Conservation (phyloP, 2,888 invertebrate genomes). For the Megastigmus dorsalis region DNA sequence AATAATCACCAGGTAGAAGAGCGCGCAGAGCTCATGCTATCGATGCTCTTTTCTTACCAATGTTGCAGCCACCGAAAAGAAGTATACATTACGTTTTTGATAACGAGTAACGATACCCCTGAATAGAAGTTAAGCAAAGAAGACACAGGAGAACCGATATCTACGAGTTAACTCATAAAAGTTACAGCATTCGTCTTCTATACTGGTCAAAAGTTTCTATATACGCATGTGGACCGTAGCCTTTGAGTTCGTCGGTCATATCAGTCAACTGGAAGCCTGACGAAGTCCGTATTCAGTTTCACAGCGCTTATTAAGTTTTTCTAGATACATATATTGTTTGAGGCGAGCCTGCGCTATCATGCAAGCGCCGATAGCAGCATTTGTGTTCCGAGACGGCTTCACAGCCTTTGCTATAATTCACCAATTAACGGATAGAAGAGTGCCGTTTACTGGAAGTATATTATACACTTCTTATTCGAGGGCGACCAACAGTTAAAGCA, state of each 20-base stretch:
- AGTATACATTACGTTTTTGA: no score
- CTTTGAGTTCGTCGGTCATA: background rate
- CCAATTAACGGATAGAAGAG: constrained; percentile 19
- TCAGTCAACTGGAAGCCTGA: background rate
- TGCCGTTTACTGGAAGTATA: constrained; percentile 12
- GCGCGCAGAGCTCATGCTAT: no score
- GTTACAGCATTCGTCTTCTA: no score
- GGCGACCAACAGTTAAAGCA: constrained; percentile 5
- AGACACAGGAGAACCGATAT: no score
- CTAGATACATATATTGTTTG: background rate
- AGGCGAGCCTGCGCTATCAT: background rate
- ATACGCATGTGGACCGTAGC: background rate
- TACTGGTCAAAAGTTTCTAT: background rate
- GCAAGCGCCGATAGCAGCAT: background rate
- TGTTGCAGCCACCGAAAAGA: no score
- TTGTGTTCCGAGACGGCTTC: background rate
- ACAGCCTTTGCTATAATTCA: background rate
- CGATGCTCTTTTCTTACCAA: no score
- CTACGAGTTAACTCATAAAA: no score
- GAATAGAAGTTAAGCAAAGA: no score
- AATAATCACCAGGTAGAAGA: no score
- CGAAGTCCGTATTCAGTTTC: background rate
- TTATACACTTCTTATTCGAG: constrained; percentile 1
- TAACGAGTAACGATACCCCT: no score
- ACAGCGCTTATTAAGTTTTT: background rate